phyloP scores from a whole-genome alignment of 2,113 vertebrate genomes.

The Turdus rufiventris region DNA sequence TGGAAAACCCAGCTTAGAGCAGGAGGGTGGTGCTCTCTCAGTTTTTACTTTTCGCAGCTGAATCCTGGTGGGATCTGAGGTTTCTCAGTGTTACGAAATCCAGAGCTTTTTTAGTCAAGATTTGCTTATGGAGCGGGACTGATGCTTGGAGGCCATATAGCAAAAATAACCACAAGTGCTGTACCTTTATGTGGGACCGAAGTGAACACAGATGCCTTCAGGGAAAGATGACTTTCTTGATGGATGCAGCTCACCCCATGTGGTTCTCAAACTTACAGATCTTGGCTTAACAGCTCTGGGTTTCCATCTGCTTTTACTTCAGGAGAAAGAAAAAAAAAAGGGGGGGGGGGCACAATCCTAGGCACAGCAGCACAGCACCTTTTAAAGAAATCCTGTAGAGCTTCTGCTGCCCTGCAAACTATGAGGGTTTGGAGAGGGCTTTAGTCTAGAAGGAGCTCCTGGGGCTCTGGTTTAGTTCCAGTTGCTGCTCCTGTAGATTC shows the following conservation, averaged over 20 bases:
- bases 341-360: not conserved
- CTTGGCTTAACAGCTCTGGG: not conserved
- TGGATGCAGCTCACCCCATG: not conserved
- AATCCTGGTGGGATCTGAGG: not conserved
- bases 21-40: not conserved
- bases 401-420: not conserved
- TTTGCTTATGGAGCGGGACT: rapidly evolving
- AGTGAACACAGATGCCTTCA: not conserved
- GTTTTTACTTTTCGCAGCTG: not conserved
- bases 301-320: conserved; percentile 3
- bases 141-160: not conserved
- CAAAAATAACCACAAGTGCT: not conserved
- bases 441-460: not conserved
- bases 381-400: not conserved
- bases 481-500: not conserved
- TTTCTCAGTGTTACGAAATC: not conserved
- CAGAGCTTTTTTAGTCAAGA: not conserved
- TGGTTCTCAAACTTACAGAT: not conserved
- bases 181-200: not conserved
- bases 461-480: not conserved
- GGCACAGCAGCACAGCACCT: not conserved
- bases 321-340: not conserved
- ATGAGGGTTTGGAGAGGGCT: not conserved
- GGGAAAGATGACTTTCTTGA: not conserved
- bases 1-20: not conserved